A percentile compares a stretch with the other conserved stretches of the same genome.
Conservation (phyloP, 2,113 vertebrate species). For the Phyllostomus discolor region DNA sequence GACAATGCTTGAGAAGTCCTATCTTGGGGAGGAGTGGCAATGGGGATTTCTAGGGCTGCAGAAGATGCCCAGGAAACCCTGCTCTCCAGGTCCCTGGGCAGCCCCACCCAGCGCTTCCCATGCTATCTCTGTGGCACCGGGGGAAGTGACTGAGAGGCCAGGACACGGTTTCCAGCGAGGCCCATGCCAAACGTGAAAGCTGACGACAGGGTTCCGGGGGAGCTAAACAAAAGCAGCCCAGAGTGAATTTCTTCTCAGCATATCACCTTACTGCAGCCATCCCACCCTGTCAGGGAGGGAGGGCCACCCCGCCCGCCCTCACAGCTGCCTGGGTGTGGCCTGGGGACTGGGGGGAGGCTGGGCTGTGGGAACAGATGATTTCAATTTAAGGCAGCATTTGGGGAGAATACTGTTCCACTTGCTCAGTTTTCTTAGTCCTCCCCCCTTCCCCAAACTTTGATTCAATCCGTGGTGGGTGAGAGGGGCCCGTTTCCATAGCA, state of each 20-base stretch:
- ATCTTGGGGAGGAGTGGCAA: neutral
- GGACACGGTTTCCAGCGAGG: neutral
- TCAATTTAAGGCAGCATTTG: conserved; percentile 46
- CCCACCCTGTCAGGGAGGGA: neutral
- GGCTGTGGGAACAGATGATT: conserved; percentile 36
- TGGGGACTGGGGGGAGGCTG: neutral
- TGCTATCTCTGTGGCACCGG: neutral
- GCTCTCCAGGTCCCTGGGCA: neutral
- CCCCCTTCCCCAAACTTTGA: conserved; percentile 28
- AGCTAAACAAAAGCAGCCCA: neutral
- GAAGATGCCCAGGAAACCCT: neutral
- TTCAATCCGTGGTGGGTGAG: conserved; percentile 31
- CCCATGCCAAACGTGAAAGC: neutral
- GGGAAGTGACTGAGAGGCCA: neutral
- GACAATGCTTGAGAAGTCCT: neutral
- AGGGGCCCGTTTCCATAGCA: conserved; percentile 42
- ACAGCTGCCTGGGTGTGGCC: conserved; percentile 63
- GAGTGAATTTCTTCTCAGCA: conserved; percentile 48
- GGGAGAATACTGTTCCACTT: conserved; percentile 55
- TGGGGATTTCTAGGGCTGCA: neutral
- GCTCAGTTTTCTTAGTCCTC: conserved; percentile 47
- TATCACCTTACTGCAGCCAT: conserved; percentile 56
- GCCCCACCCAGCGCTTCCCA: neutral
- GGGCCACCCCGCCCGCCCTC: conserved; percentile 4
- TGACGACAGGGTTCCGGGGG: neutral